These are phyloP conservation scores for Mellilla xanthometata DNA, from an alignment of 2,888 invertebrate species.

Conservation along the genomic window DNA sequence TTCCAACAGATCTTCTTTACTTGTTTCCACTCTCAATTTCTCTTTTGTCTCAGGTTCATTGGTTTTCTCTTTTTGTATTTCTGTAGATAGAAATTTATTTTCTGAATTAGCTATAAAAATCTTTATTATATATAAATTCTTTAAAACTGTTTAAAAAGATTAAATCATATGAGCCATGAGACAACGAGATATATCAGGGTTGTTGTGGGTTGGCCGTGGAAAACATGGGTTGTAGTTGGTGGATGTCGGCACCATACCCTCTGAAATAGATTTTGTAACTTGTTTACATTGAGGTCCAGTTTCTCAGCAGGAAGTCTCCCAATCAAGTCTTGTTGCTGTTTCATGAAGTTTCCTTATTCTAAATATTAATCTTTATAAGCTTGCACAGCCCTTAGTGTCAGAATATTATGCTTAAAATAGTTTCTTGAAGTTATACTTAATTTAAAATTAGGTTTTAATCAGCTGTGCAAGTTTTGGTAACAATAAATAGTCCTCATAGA, in stretches of 20 bases:
- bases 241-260: slow-evolving; percentile 76
- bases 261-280: slow-evolving; percentile 80
- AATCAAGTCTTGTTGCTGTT: slow-evolving; percentile 67
- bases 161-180: slow-evolving; percentile 85
- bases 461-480: too few species aligned
- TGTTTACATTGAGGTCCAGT: slow-evolving; percentile 65
- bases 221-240: slow-evolving; percentile 74
- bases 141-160: slow-evolving; percentile 40
- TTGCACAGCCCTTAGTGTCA: too few species aligned
- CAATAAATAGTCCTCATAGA: too few species aligned
- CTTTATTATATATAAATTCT: slow-evolving; percentile 8
- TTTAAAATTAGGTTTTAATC: too few species aligned
- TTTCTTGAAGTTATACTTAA: too few species aligned
- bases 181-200: slow-evolving; percentile 84
- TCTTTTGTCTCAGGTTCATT: slow-evolving; percentile 77
- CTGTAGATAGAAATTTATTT: slow-evolving; percentile 80
- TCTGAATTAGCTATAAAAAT: slow-evolving; percentile 53
- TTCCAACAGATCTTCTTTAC: slow-evolving; percentile 76
- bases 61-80: slow-evolving; percentile 73
- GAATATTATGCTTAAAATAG: too few species aligned
- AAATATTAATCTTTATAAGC: too few species aligned
- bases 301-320: slow-evolving; percentile 61
- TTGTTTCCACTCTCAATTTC: slow-evolving; percentile 71
- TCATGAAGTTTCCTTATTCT: slow-evolving; percentile 33
- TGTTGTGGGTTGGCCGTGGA: slow-evolving; percentile 80